phyloP scores from a whole-genome alignment of 1,140 invertebrate genomes.

The Maniola jurtina region DNA sequence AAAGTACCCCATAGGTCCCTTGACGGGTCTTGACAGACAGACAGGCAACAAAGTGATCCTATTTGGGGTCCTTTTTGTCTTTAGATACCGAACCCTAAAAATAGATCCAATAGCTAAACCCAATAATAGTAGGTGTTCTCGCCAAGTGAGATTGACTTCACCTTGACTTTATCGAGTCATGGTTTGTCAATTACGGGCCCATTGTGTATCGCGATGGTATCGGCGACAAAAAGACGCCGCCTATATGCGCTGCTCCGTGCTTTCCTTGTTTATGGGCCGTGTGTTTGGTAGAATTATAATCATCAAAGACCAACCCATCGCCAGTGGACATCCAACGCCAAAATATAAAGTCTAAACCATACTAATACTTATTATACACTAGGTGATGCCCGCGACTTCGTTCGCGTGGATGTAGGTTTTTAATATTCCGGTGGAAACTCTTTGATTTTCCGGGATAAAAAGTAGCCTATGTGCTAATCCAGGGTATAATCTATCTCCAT shows the following conservation, averaged over 20 bases:
- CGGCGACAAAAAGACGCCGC: constrained; percentile 36
- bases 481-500: no score
- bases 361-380: no score
- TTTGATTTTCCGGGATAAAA: no score
- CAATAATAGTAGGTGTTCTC: constrained; percentile 17
- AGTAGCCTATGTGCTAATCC: no score
- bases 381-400: no score
- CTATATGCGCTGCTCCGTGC: constrained; percentile 1
- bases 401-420: no score
- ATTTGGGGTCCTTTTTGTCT: not conserved
- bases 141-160: constrained; percentile 33
- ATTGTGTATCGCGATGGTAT: constrained; percentile 45
- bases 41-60: not conserved
- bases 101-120: constrained; percentile 17
- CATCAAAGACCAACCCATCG: no score
- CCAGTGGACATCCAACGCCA: no score
- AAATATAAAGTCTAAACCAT: no score
- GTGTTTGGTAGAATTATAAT: not conserved
- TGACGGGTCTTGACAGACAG: no score
- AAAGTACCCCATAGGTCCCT: no score
- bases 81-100: not conserved
- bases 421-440: no score
- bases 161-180: constrained; percentile 64
- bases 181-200: constrained; percentile 54
- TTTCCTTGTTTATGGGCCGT: constrained; percentile 7